Evolutionary conservation across 2,113 vertebrate species (phyloP).

Genomic region (Alouatta palliata): DNA sequence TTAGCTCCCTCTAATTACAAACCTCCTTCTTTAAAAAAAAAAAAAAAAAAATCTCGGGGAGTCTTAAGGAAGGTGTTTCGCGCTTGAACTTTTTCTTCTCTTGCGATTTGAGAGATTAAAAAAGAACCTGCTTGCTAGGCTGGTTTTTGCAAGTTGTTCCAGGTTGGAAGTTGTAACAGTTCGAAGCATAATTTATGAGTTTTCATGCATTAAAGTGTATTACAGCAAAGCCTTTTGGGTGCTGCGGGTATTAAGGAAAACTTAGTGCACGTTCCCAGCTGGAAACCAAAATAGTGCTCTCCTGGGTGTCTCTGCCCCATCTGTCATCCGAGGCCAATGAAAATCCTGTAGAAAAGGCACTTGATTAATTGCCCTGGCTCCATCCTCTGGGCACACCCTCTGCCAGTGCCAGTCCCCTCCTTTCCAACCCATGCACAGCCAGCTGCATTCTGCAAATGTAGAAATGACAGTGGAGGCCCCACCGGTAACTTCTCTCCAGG

Average conservation of each 20-base stretch:
- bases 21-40: not conserved
- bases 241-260: conserved; percentile 74
- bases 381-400: not conserved
- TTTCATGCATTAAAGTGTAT: conserved; percentile 68
- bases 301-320: conserved; percentile 52
- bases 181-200: conserved; percentile 78
- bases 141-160: conserved; percentile 80
- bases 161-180: conserved; percentile 74
- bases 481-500: not conserved
- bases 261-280: conserved; percentile 71
- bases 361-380: conserved; percentile 69
- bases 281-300: conserved; percentile 72
- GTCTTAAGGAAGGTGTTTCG: conserved; percentile 59
- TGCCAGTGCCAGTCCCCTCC: not conserved
- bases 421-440: not conserved
- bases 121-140: conserved; percentile 74
- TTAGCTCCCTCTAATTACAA: conserved; percentile 4
- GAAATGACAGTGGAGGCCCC: not conserved
- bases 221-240: conserved; percentile 73
- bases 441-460: conserved; percentile 7
- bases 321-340: conserved; percentile 49
- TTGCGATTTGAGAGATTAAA: conserved; percentile 59
- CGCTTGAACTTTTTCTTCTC: conserved; percentile 71
- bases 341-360: conserved; percentile 61
- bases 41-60: not conserved